These are phyloP conservation scores for Ooceraea biroi DNA, from an alignment of 1,140 invertebrate species.

Conservation along the genomic window DNA sequence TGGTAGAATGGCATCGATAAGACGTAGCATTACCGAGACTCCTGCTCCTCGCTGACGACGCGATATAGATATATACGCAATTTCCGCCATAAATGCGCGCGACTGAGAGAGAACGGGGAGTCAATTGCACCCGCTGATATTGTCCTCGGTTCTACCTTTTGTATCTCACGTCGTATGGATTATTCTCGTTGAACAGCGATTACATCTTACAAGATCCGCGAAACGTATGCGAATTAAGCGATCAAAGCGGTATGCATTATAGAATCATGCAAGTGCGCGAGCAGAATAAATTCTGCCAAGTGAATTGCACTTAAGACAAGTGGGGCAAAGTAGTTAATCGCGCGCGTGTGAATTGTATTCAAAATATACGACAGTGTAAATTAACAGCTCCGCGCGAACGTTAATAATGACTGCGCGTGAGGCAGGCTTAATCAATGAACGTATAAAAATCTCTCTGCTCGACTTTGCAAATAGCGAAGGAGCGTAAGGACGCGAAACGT, in stretches of 20 bases:
- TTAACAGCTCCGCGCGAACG: background rate
- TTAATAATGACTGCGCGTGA: slow-evolving; percentile 20
- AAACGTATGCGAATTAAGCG: background rate
- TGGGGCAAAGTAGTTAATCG: background rate
- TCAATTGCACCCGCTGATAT: slow-evolving; percentile 16
- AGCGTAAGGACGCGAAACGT: slow-evolving; percentile 15
- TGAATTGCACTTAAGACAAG: background rate
- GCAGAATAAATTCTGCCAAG: background rate
- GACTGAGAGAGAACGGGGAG: background rate
- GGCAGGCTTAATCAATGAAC: background rate
- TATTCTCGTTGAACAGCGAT: background rate
- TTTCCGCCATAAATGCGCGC: slow-evolving; percentile 28
- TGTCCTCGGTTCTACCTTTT: background rate
- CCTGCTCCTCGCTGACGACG: slow-evolving; percentile 19
- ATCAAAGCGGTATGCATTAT: background rate
- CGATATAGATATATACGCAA: slow-evolving; percentile 26
- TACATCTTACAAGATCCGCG: background rate
- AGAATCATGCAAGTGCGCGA: background rate
- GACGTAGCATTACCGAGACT: slow-evolving; percentile 26
- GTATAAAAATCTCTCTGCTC: slow-evolving; percentile 16
- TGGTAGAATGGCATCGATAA: slow-evolving; percentile 30
- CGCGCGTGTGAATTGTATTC: background rate
- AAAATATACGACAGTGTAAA: slow-evolving; percentile 5
- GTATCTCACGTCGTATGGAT: background rate
- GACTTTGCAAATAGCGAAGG: slow-evolving; percentile 32